Conservation (phyloP, 35 echinoderm and acorn worm genomes). For the Amphiura filiformis region DNA sequence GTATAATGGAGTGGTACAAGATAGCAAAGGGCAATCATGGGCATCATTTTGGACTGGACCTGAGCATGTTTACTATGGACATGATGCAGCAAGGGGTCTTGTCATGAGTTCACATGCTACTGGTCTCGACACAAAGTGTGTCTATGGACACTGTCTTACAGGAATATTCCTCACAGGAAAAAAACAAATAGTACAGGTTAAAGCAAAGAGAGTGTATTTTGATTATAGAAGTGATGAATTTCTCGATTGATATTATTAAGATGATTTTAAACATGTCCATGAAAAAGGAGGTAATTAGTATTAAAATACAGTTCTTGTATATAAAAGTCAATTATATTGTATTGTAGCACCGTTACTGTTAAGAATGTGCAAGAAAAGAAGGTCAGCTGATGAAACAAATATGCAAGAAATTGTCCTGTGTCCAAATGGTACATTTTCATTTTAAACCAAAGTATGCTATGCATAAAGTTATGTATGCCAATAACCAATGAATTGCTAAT, state of each 20-base stretch:
- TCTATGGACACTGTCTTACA: slow-evolving; percentile 44
- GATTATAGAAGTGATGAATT: background rate
- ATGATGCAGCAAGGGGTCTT: slow-evolving; percentile 44
- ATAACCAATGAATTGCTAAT: no score
- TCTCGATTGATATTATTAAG: background rate
- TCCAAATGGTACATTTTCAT: no score
- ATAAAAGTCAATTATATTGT: no score
- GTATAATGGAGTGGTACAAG: background rate
- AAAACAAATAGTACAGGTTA: slow-evolving; percentile 34
- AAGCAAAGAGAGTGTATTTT: background rate
- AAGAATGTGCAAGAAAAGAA: no score
- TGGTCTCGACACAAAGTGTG: slow-evolving; percentile 64
- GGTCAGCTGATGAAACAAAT: no score
- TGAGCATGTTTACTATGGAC: slow-evolving; percentile 66
- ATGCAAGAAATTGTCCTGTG: no score
- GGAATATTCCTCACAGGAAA: slow-evolving; percentile 50
- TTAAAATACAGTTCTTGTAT: no score
- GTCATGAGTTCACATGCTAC: slow-evolving; percentile 42
- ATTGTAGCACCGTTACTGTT: no score
- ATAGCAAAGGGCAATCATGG: slow-evolving; percentile 37
- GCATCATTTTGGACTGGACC: slow-evolving; percentile 45
- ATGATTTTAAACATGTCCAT: no score
- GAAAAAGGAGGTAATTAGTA: no score
- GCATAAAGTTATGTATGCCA: no score
- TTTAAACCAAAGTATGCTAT: no score